phyloP scores from a whole-genome alignment of 37 sponge, comb jelly and placozoan genomes.

The Cladorhizidae sp. region DNA sequence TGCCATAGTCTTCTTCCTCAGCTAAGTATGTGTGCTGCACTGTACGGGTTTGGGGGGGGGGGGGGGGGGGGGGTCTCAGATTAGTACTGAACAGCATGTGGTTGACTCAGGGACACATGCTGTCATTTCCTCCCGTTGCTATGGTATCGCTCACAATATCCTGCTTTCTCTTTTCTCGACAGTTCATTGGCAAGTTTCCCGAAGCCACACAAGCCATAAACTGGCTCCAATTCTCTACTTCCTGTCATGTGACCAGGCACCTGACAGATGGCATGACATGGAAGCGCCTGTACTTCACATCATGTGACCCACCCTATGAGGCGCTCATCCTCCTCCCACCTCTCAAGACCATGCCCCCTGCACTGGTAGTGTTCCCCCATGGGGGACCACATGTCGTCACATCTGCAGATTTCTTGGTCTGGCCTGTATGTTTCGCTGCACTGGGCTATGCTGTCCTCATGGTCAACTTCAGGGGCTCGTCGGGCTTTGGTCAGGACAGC shows the following conservation, averaged over 20 bases:
- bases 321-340: conserved; percentile 37
- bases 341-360: conserved; percentile 2
- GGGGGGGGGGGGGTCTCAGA: too few relatives aligned
- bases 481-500: conserved; percentile 82
- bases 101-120: too few relatives aligned
- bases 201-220: background rate
- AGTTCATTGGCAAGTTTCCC: conserved; percentile 8
- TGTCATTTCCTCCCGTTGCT: too few relatives aligned
- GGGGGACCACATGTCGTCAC: conserved; percentile 80
- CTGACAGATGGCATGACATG: conserved; percentile 28
- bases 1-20: too few relatives aligned
- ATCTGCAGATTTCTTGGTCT: conserved; percentile 50
- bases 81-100: too few relatives aligned
- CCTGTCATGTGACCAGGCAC: background rate
- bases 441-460: conserved; percentile 80
- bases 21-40: too few relatives aligned
- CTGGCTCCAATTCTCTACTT: background rate
- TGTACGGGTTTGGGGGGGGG: too few relatives aligned
- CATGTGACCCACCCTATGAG: conserved; percentile 43
- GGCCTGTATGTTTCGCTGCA: conserved; percentile 36
- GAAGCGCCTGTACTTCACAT: conserved; percentile 21
- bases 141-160: too few relatives aligned
- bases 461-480: conserved; percentile 95
- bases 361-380: conserved; percentile 18
- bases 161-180: background rate